A percentile compares a stretch with the other conserved stretches of the same genome.
phyloP scores from a whole-genome alignment of 1,140 invertebrate species.

The Atta colombica region DNA sequence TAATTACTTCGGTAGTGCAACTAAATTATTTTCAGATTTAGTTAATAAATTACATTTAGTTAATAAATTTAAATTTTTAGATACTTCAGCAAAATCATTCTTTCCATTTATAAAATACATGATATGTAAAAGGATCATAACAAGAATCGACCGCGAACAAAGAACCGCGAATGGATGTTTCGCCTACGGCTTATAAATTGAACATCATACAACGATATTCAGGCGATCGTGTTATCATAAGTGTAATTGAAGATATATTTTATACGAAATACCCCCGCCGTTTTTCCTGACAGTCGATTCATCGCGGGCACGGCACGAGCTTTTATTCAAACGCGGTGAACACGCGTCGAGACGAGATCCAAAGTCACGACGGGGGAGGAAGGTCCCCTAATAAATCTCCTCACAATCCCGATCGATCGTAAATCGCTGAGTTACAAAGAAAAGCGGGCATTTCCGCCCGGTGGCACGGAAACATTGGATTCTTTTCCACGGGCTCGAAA shows the following conservation, averaged over 20 bases:
- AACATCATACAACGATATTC: background rate
- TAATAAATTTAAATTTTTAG: too few relatives aligned
- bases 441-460: conserved; percentile 69
- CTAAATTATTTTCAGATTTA: too few relatives aligned
- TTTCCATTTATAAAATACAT: too few relatives aligned
- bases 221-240: background rate
- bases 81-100: too few relatives aligned
- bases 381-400: conserved; percentile 67
- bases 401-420: conserved; percentile 72
- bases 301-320: conserved; percentile 24
- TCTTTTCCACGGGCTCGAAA: conserved; percentile 63
- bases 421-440: conserved; percentile 66
- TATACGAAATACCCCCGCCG: conserved; percentile 16
- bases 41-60: too few relatives aligned
- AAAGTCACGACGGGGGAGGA: conserved; percentile 21
- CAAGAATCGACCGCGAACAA: background rate
- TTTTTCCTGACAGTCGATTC: conserved; percentile 39
- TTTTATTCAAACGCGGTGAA: conserved; percentile 57
- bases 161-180: background rate
- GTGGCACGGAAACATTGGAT: conserved; percentile 71
- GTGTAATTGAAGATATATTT: conserved; percentile 53
- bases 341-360: conserved; percentile 59
- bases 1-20: too few relatives aligned
- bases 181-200: conserved; percentile 7
- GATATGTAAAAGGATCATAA: background rate